Percentiles rank a stretch among this genome's conserved stretches.
Conservation (phyloP, 2,797 vertebrate genomes). For the Myoxocephalus aenaeus region DNA sequence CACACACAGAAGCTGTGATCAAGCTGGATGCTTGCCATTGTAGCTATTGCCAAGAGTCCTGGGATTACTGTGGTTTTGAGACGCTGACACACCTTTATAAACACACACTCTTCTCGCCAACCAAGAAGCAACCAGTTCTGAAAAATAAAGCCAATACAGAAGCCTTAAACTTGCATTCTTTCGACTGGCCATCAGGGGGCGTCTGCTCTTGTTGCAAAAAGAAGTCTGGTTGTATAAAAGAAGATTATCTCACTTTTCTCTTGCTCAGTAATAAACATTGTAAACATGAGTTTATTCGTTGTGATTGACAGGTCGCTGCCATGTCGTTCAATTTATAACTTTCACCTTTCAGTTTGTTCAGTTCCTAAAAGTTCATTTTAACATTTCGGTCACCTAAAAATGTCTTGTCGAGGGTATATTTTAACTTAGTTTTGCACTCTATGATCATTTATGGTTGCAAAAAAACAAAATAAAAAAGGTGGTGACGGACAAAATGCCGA, state of each 20-base stretch:
- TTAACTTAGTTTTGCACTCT: too few species aligned
- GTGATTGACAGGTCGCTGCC: too few species aligned
- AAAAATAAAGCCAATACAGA: too few species aligned
- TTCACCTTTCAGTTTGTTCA: background rate
- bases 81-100: background rate
- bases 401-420: background rate
- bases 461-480: background rate
- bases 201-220: too few species aligned
- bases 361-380: background rate
- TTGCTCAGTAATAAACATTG: background rate
- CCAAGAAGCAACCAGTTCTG: too few species aligned
- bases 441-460: too few species aligned
- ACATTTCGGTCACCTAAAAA: background rate
- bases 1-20: background rate
- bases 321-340: too few species aligned
- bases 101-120: too few species aligned
- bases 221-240: too few species aligned
- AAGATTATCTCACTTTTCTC: background rate
- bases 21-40: background rate
- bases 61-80: background rate
- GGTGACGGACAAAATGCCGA: background rate
- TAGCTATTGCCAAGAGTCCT: background rate
- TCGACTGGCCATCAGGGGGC: too few species aligned
- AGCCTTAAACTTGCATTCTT: too few species aligned
- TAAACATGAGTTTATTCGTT: too few species aligned